These are phyloP conservation scores for Delia radicum DNA, from an alignment of 1,140 invertebrate species.

Conservation along the genomic window DNA sequence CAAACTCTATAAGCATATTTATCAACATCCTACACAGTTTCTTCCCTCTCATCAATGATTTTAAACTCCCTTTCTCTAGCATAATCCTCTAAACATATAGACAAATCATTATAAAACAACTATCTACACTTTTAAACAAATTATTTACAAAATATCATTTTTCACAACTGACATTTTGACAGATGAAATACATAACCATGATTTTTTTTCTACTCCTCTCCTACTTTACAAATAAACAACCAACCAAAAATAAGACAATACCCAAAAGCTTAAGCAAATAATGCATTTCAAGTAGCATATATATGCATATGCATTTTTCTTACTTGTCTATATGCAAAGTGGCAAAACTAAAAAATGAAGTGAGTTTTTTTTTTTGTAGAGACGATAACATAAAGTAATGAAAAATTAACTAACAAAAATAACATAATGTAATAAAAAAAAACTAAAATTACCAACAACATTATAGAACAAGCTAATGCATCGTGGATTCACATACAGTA, in stretches of 20 bases:
- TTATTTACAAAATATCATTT: background rate
- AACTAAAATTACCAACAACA: background rate
- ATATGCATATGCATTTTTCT: background rate
- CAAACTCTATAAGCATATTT: background rate
- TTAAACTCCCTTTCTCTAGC: background rate
- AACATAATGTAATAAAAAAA: too few relatives aligned
- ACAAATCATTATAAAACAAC: background rate
- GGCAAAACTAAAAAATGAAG: background rate
- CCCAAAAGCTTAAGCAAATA: background rate
- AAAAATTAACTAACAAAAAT: background rate
- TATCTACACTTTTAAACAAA: background rate
- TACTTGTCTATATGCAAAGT: background rate
- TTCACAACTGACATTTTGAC: conserved; percentile 1
- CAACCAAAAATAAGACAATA: too few relatives aligned
- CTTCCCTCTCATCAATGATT: background rate
- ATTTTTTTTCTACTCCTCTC: background rate
- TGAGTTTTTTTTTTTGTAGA: background rate
- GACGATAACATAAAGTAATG: background rate
- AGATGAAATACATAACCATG: background rate
- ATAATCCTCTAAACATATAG: background rate
- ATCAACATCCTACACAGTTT: background rate
- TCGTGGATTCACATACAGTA: background rate
- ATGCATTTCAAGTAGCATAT: conserved; percentile 1
- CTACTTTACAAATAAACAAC: too few relatives aligned
- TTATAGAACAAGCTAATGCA: background rate